A percentile compares a stretch with the other conserved stretches of the same genome.
Conservation (phyloP, 2,888 invertebrate species). For the Thereva nobilitata region DNA sequence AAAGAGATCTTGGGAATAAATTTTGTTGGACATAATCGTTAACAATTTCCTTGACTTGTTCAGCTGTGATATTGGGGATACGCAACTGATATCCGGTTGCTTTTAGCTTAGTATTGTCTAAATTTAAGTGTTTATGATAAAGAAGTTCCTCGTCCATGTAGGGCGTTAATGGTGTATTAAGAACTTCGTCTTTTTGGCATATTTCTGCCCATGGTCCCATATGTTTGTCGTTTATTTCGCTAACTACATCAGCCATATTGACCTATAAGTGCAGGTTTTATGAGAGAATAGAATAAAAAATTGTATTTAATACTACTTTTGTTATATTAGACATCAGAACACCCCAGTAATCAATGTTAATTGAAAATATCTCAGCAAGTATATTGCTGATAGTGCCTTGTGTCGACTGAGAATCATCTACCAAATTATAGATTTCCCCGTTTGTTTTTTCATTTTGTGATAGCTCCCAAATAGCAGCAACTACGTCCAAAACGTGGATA, state of each 20-base stretch:
- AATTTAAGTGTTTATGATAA: constrained; percentile 76
- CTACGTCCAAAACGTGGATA: constrained; percentile 83
- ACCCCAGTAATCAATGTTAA: constrained; percentile 87
- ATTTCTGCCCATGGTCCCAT: constrained; percentile 89
- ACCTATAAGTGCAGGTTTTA: constrained; percentile 59
- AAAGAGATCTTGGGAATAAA: constrained; percentile 76
- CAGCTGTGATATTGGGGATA: constrained; percentile 67
- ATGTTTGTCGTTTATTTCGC: constrained; percentile 93
- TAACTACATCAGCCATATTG: constrained; percentile 79
- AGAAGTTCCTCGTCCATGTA: constrained; percentile 83
- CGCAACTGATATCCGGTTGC: constrained; percentile 64
- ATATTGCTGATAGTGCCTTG: constrained; percentile 83
- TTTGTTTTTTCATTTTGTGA: constrained; percentile 61
- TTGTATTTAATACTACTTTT: constrained; percentile 62
- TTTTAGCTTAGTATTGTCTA: constrained; percentile 71
- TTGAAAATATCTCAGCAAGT: constrained; percentile 80
- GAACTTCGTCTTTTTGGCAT: constrained; percentile 73
- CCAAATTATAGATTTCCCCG: constrained; percentile 76
- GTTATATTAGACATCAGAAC: constrained; percentile 79
- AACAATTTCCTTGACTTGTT: constrained; percentile 70
- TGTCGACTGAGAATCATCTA: constrained; percentile 80
- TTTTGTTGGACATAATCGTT: constrained; percentile 81
- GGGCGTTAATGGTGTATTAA: constrained; percentile 86
- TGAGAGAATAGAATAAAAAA: not conserved
- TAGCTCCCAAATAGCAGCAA: constrained; percentile 78